These are phyloP conservation scores for Nesometra sesokonis DNA, from an alignment of 35 echinoderm and acorn worm species.

Conservation along the genomic window DNA sequence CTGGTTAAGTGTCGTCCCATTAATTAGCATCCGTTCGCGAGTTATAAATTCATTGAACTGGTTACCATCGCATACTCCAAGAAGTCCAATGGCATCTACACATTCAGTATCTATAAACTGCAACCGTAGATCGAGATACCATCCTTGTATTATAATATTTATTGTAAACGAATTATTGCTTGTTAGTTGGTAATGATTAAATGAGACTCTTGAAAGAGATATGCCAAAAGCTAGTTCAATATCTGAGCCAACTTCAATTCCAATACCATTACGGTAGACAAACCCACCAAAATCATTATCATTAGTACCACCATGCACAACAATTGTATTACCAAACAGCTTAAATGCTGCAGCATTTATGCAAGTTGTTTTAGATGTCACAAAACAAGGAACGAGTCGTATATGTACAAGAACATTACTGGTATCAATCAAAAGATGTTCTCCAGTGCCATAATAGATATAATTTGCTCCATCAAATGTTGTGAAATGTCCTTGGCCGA, in stretches of 20 bases:
- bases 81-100: slow-evolving; percentile 22
- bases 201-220: slow-evolving; percentile 17
- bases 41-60: slow-evolving; percentile 44
- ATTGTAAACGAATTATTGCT: slow-evolving; percentile 8
- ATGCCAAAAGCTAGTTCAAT: slow-evolving; percentile 1
- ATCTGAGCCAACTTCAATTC: background rate
- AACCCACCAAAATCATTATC: slow-evolving; percentile 37
- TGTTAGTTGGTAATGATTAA: slow-evolving; percentile 44
- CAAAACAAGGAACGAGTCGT: slow-evolving; percentile 43
- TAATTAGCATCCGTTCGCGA: slow-evolving; percentile 30
- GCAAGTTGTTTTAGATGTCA: slow-evolving; percentile 26
- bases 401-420: slow-evolving; percentile 32
- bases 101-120: slow-evolving; percentile 5
- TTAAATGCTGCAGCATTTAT: slow-evolving; percentile 52
- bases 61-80: slow-evolving; percentile 53
- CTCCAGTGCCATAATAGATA: slow-evolving; percentile 50
- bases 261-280: slow-evolving; percentile 41
- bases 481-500: slow-evolving; percentile 63
- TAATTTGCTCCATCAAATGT: slow-evolving; percentile 80
- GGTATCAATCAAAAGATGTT: slow-evolving; percentile 31
- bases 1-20: slow-evolving; percentile 38
- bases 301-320: slow-evolving; percentile 60
- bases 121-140: slow-evolving; percentile 45
- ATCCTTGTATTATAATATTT: slow-evolving; percentile 38
- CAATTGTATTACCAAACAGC: slow-evolving; percentile 4